Base-by-base conservation (phyloP, 53 echinoderm and acorn worm genomes). In the Antedon mediterranea region DNA sequence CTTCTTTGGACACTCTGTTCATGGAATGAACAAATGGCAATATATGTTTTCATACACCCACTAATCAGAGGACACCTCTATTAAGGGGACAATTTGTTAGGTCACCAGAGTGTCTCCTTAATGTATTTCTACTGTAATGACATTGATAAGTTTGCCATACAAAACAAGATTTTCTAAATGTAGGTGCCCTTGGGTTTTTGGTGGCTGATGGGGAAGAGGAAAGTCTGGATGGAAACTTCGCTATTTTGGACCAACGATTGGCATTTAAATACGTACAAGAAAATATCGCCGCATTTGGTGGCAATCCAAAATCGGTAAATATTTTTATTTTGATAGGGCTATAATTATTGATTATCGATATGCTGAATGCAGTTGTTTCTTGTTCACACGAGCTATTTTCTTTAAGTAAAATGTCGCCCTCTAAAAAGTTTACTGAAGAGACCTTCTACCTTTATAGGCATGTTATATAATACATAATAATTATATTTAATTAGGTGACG, bases 281-380 rank as follows among this genome's bases (percentile, higher is more conserved):
- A 31, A 86, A 86, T 33, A 86, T 86, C 15, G 71, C 73, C 28
- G 43, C 32, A 30, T 86, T 86, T 34, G 86, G 86, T 33, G 86
- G 86, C 18, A 79, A 83, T 30, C 79, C 86, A 8, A 71, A 82
- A 31, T 73, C 28, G 83, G 86, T 86, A 74, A 43, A 78, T 33
- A 34, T 83, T n/a, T 32, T 80, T 31, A 18, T 77, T 34, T 34
- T 34, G 9, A n/a, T n/a, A n/a, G n/a, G n/a, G n/a, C n/a, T n/a
- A n/a, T n/a, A n/a, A n/a, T n/a, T n/a, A n/a, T n/a, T n/a, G n/a
- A n/a, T n/a, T n/a, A n/a, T n/a, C n/a, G n/a, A n/a, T n/a, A n/a
- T n/a, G n/a, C n/a, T 37, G 11, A 37, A 37, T 37, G 37, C 11
- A 4, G 37, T 37, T 37, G 37, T 37, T 37, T 37, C 11, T 37